phyloP scores from a whole-genome alignment of 2,797 vertebrate genomes.

The Urocyon cinereoargenteus region DNA sequence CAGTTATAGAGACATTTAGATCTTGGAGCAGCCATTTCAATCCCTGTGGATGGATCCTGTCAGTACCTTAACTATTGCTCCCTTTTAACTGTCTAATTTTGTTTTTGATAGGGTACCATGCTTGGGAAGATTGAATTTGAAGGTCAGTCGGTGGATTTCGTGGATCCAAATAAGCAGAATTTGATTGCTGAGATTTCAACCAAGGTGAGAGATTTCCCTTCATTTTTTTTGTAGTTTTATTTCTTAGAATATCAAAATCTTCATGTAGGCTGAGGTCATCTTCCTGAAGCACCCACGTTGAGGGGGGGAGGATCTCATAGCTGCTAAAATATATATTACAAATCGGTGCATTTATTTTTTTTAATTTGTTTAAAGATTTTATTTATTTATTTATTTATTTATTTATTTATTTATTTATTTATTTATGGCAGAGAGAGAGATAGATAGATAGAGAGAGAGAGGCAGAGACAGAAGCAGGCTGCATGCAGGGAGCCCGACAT shows the following conservation, averaged over 20 bases:
- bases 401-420: too few species aligned
- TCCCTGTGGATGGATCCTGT: conserved; percentile 68
- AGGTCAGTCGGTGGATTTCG: conserved; percentile 93
- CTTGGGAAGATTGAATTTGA: conserved; percentile 99
- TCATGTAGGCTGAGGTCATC: not conserved
- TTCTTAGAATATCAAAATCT: conserved; percentile 47
- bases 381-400: too few species aligned
- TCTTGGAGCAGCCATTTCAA: conserved; percentile 73
- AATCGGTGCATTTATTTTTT: not conserved
- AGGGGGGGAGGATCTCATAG: not conserved
- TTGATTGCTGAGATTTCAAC: conserved; percentile 96
- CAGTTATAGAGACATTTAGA: conserved; percentile 53
- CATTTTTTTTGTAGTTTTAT: not conserved
- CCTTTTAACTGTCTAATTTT: conserved; percentile 65
- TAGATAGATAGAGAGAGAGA: too few species aligned
- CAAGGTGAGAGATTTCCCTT: conserved; percentile 89
- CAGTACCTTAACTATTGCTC: conserved; percentile 74
- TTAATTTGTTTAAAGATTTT: too few species aligned
- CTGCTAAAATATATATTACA: not conserved
- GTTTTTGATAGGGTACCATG: conserved; percentile 92
- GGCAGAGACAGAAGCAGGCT: too few species aligned
- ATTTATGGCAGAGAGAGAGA: too few species aligned
- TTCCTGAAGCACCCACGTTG: not conserved
- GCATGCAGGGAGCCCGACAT: too few species aligned
- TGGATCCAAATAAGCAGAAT: conserved; percentile 94